phyloP scores from a whole-genome alignment of 2,888 invertebrate genomes.

The Amiota mariae region DNA sequence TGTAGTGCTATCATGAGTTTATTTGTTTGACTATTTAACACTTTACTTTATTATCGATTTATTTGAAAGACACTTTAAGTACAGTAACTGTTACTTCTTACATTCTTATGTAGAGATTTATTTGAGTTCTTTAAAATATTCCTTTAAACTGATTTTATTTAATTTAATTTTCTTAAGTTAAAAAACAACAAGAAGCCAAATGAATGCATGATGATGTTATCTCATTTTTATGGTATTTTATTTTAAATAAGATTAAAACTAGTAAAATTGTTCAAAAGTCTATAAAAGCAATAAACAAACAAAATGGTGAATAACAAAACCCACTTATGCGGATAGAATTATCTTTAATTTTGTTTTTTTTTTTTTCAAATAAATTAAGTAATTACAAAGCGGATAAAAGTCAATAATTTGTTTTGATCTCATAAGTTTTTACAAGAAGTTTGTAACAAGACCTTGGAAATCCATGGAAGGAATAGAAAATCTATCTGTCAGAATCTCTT shows the following conservation, averaged over 20 bases:
- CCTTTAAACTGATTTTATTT: no score
- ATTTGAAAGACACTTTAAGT: not conserved
- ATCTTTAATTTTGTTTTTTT: conserved; percentile 40
- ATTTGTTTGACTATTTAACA: not conserved
- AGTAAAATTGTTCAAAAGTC: not conserved
- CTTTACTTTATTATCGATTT: not conserved
- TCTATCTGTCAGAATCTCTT: no score
- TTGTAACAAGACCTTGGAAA: no score
- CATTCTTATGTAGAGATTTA: no score
- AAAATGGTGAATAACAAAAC: conserved; percentile 25
- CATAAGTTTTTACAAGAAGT: not conserved
- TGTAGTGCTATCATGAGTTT: not conserved
- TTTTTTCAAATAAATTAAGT: conserved; percentile 54
- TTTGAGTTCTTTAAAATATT: no score
- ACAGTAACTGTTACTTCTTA: no score
- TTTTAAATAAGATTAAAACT: not conserved
- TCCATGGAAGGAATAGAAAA: no score
- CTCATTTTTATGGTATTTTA: not conserved
- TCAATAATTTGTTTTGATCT: not conserved
- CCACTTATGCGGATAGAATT: conserved; percentile 49
- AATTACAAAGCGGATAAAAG: conserved; percentile 61
- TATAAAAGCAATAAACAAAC: not conserved
- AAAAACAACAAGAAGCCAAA: no score
- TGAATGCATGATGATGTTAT: no score
- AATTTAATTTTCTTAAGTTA: no score